Percentiles rank a stretch among this genome's conserved stretches.
Conservation (phyloP, 2,797 vertebrate species). For the Chaetodon trifasciatus region DNA sequence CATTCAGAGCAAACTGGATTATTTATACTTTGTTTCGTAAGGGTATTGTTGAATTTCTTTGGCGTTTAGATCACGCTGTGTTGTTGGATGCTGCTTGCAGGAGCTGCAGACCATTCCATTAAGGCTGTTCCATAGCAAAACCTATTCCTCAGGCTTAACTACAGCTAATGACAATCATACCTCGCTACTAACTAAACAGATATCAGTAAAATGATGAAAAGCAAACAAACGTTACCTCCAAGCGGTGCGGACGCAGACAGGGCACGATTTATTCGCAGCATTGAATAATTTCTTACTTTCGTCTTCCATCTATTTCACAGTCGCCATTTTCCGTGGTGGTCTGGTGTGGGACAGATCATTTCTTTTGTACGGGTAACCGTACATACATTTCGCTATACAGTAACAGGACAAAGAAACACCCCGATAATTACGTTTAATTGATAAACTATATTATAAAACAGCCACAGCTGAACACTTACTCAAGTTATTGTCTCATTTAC, state of each 20-base stretch:
- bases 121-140: slow-evolving; percentile 84
- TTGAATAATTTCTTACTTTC: slow-evolving; percentile 88
- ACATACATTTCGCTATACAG: background rate
- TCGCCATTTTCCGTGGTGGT: slow-evolving; percentile 90
- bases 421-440: background rate
- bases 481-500: background rate
- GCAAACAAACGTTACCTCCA: slow-evolving; percentile 76
- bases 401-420: background rate
- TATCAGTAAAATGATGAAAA: slow-evolving; percentile 43
- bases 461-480: background rate
- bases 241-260: slow-evolving; percentile 73
- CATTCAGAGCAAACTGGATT: slow-evolving; percentile 16
- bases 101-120: slow-evolving; percentile 85
- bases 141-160: slow-evolving; percentile 81
- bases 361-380: slow-evolving; percentile 63
- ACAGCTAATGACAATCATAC: slow-evolving; percentile 58
- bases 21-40: slow-evolving; percentile 1
- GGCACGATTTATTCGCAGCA: slow-evolving; percentile 77
- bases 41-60: slow-evolving; percentile 52
- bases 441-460: background rate
- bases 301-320: slow-evolving; percentile 89
- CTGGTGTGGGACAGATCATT: slow-evolving; percentile 84
- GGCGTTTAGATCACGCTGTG: slow-evolving; percentile 76
- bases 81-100: slow-evolving; percentile 86
- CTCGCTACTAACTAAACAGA: slow-evolving; percentile 28